Percentiles rank a stretch among this genome's conserved stretches.
Conservation (phyloP, 30 jellyfish, hydroid and myxozoan genomes). For the Pelagia noctiluca region DNA sequence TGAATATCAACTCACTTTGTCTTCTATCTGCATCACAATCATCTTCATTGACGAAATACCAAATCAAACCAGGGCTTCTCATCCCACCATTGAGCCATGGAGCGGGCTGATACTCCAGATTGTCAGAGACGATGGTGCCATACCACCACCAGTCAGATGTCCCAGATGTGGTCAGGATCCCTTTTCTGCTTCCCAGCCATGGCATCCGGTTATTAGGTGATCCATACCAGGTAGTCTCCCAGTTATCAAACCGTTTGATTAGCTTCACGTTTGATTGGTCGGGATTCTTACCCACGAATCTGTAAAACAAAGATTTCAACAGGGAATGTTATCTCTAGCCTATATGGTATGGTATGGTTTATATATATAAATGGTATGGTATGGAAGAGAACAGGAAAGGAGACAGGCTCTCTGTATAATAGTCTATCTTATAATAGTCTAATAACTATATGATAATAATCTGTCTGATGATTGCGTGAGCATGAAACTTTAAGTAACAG, state of each 20-base stretch:
- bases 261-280: conserved; percentile 56
- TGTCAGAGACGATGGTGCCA: conserved; percentile 84
- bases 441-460: too few relatives aligned
- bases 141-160: conserved; percentile 46
- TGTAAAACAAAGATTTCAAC: background rate
- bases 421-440: too few relatives aligned
- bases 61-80: conserved; percentile 83
- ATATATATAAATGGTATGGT: background rate
- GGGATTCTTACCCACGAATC: conserved; percentile 18
- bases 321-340: background rate
- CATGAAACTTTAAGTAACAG: too few relatives aligned
- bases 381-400: too few relatives aligned
- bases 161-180: conserved; percentile 77
- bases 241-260: conserved; percentile 60
- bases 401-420: too few relatives aligned
- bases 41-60: conserved; percentile 97
- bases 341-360: background rate
- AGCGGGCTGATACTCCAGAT: conserved; percentile 70
- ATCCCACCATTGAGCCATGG: conserved; percentile 63
- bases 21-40: conserved; percentile 81
- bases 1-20: conserved; percentile 31
- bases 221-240: conserved; percentile 64
- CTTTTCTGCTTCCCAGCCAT: conserved; percentile 74
- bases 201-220: conserved; percentile 78
- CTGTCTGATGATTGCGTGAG: too few relatives aligned